Evolutionary conservation across 2,888 invertebrate species (phyloP).

Genomic region (Thymelicus acteon): DNA sequence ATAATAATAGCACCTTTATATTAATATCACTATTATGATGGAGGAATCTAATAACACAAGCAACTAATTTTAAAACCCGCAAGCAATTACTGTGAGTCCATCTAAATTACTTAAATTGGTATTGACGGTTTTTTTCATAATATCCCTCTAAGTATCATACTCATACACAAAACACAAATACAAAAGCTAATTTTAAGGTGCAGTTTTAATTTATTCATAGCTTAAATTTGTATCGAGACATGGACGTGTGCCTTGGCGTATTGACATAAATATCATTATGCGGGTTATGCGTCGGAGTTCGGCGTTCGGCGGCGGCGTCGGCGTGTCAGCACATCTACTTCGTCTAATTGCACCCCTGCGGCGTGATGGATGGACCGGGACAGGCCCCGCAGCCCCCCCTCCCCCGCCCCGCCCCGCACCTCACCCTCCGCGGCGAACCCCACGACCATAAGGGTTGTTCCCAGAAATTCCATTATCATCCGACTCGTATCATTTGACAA

Average conservation of each 20-base stretch:
- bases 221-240: slow-evolving; percentile 43
- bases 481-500: slow-evolving; percentile 68
- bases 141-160: too few species aligned
- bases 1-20: too few species aligned
- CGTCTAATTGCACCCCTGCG: slow-evolving; percentile 67
- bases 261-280: slow-evolving; percentile 5
- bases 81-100: too few species aligned
- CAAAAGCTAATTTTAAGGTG: slow-evolving; percentile 16
- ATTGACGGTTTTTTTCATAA: too few species aligned
- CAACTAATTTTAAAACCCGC: too few species aligned
- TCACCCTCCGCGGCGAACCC: slow-evolving; percentile 64
- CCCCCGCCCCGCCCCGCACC: slow-evolving; percentile 46
- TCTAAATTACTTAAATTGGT: too few species aligned
- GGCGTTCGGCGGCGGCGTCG: slow-evolving; percentile 53
- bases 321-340: slow-evolving; percentile 81
- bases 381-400: slow-evolving; percentile 45
- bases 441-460: slow-evolving; percentile 77
- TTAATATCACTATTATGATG: too few species aligned
- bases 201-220: slow-evolving; percentile 29
- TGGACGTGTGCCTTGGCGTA: slow-evolving; percentile 41
- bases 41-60: too few species aligned
- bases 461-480: slow-evolving; percentile 81
- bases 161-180: too few species aligned
- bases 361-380: slow-evolving; percentile 75
- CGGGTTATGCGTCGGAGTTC: slow-evolving; percentile 40